Conservation (phyloP, 2,888 invertebrate genomes). For the Eucera pruinosa region DNA sequence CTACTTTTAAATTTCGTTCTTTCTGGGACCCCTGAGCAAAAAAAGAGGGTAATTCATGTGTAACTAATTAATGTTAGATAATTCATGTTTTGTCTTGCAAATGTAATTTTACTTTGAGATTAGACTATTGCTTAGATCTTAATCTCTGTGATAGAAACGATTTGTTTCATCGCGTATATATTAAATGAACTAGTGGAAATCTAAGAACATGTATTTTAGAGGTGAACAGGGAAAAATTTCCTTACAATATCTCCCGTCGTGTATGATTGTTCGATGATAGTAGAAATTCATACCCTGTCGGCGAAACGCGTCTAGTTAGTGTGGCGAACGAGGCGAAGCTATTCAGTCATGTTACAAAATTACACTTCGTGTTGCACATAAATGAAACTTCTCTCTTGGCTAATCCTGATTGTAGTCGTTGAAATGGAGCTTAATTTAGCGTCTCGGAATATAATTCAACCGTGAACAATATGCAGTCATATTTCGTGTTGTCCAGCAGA, state of each 20-base stretch:
- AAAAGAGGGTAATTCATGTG: neutral
- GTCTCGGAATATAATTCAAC: constrained; percentile 4
- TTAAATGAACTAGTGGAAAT: neutral
- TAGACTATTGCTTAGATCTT: neutral
- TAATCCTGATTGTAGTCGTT: constrained; percentile 10
- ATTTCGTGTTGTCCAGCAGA: neutral
- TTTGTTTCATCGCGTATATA: neutral
- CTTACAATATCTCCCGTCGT: neutral
- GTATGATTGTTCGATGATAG: constrained; percentile 1
- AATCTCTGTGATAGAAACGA: neutral
- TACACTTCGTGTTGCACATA: constrained; percentile 6
- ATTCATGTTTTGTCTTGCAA: neutral
- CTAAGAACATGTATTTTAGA: no score
- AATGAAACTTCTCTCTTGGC: constrained; percentile 5
- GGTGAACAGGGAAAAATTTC: neutral
- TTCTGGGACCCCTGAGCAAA: no score
- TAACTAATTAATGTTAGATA: no score
- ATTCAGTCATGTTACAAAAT: constrained; percentile 16
- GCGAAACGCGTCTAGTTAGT: constrained; percentile 21
- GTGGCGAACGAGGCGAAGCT: constrained; percentile 1
- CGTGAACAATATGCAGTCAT: constrained; percentile 1
- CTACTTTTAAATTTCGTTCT: neutral
- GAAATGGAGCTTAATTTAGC: constrained; percentile 4
- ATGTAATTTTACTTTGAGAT: neutral
- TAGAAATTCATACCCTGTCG: constrained; percentile 20